Percentiles rank a stretch among this genome's conserved stretches.
phyloP scores from a whole-genome alignment of 2,888 invertebrate genomes.

The Endotricha flammealis region DNA sequence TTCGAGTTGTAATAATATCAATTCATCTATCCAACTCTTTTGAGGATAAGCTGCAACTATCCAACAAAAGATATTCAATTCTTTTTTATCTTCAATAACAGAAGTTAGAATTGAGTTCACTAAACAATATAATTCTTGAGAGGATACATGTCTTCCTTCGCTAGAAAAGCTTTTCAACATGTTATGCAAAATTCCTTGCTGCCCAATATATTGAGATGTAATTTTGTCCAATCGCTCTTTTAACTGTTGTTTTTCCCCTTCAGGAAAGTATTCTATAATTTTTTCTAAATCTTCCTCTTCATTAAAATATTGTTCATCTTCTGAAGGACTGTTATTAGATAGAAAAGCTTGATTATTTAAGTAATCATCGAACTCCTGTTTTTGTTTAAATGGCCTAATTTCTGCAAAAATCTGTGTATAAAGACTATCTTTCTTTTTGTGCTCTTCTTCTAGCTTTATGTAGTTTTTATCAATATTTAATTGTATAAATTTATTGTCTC shows the following conservation, averaged over 20 bases:
- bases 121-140: constrained; percentile 17
- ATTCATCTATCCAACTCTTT: constrained; percentile 22
- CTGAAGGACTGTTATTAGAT: constrained; percentile 1
- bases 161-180: constrained; percentile 15
- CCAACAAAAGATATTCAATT: constrained; percentile 20
- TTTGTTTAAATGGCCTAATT: constrained; percentile 10
- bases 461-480: constrained; percentile 15
- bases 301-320: constrained; percentile 10
- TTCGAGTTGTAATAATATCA: constrained; percentile 22
- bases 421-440: constrained; percentile 7
- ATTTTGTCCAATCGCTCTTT: constrained; percentile 10
- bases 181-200: constrained; percentile 12
- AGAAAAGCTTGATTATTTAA: constrained; percentile 6
- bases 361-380: constrained; percentile 15
- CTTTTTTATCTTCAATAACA: constrained; percentile 8
- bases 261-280: constrained; percentile 11
- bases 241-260: constrained; percentile 10
- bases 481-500: constrained; percentile 9
- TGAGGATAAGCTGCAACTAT: constrained; percentile 22
- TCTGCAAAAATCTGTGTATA: constrained; percentile 13
- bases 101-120: constrained; percentile 15
- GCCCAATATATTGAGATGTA: constrained; percentile 11
- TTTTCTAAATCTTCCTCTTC: constrained; percentile 9
- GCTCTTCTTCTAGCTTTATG: constrained; percentile 13
- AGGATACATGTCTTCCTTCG: constrained; percentile 18